phyloP scores from a whole-genome alignment of 2,888 invertebrate species.

The Coelinius sp. region DNA sequence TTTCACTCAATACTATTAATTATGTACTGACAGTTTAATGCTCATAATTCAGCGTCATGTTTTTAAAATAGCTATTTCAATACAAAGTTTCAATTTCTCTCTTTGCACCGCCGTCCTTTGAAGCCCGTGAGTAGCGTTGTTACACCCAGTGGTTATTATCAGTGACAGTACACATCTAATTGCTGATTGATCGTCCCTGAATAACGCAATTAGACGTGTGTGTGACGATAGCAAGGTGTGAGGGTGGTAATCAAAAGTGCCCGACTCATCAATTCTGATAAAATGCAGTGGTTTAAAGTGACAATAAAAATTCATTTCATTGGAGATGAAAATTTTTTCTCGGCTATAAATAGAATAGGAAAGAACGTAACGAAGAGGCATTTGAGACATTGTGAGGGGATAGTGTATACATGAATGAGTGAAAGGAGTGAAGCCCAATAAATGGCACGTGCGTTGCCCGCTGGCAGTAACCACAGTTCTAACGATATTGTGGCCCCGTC shows the following conservation, averaged over 20 bases:
- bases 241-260: not conserved
- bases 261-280: not conserved
- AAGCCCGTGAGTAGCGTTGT: constrained; percentile 9
- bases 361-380: not conserved
- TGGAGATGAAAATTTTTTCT: constrained; percentile 33
- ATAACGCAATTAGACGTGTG: constrained; percentile 62
- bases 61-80: constrained; percentile 7
- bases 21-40: not conserved
- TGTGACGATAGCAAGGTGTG: not conserved
- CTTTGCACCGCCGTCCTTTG: not conserved
- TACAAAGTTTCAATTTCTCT: not conserved
- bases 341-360: not conserved
- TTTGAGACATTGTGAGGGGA: constrained; percentile 22
- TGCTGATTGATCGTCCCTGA: constrained; percentile 65
- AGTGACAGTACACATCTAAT: constrained; percentile 58
- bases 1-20: not conserved
- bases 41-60: not conserved
- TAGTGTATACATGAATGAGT: constrained; percentile 9
- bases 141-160: constrained; percentile 27
- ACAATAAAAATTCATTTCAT: constrained; percentile 31
- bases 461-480: constrained; percentile 56
- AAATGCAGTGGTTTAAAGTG: not conserved
- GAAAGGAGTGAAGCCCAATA: constrained; percentile 28
- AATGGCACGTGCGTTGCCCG: constrained; percentile 60
- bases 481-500: constrained; percentile 55